These are phyloP conservation scores for Tubulanus polymorphus DNA, from an alignment of 2,888 invertebrate species.

Conservation along the genomic window DNA sequence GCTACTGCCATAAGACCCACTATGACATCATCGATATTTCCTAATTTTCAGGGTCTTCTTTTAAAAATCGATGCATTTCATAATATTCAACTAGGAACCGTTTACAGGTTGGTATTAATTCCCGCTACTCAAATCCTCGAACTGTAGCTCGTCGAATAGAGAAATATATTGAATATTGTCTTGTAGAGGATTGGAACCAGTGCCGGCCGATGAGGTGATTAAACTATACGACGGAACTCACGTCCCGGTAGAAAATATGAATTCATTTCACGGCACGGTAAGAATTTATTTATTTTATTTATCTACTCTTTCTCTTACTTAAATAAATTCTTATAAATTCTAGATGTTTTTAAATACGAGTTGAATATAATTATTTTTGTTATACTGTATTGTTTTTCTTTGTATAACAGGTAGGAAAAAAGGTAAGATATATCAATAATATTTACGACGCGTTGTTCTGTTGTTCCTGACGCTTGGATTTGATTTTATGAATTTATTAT, in stretches of 20 bases:
- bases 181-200: constrained; percentile 67
- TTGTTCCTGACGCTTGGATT: too few relatives aligned
- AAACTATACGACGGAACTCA: constrained; percentile 66
- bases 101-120: constrained; percentile 60
- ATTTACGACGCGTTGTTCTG: too few relatives aligned
- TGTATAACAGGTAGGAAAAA: too few relatives aligned
- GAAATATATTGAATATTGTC: neutral
- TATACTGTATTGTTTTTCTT: too few relatives aligned
- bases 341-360: too few relatives aligned
- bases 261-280: constrained; percentile 49
- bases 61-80: constrained; percentile 93
- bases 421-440: too few relatives aligned
- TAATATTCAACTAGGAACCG: constrained; percentile 92
- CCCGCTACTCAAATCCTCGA: neutral
- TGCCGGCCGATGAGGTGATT: constrained; percentile 80
- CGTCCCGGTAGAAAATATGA: constrained; percentile 51
- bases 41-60: constrained; percentile 65
- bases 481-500: too few relatives aligned
- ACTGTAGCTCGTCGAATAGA: neutral
- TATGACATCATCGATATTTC: neutral
- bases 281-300: too few relatives aligned
- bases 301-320: too few relatives aligned
- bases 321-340: too few relatives aligned
- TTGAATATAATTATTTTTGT: too few relatives aligned
- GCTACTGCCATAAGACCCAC: neutral